phyloP scores from a whole-genome alignment of 2,113 vertebrate species.

The Malurus elegans region DNA sequence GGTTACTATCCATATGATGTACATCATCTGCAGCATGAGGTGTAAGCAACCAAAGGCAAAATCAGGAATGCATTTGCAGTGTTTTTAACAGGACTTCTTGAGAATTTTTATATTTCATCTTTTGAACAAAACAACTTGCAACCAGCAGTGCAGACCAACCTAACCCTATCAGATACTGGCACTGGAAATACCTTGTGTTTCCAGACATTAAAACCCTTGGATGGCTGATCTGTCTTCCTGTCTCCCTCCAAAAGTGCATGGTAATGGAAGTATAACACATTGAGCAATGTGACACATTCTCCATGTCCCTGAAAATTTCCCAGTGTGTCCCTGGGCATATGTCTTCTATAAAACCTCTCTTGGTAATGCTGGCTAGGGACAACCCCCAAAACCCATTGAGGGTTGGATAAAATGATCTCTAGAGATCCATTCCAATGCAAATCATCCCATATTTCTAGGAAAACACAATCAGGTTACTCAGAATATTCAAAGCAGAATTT shows the following conservation, averaged over 20 bases:
- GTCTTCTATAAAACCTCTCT: not conserved
- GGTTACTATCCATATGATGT: not conserved
- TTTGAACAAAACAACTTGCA: not conserved
- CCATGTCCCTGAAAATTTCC: not conserved
- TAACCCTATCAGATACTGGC: not conserved
- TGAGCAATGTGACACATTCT: not conserved
- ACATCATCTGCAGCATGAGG: not conserved
- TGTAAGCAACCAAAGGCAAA: not conserved
- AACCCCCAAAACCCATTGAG: fast-evolving
- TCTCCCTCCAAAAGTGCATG: not conserved
- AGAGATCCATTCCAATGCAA: not conserved
- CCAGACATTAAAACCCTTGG: not conserved
- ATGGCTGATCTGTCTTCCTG: not conserved
- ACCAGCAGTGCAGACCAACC: not conserved
- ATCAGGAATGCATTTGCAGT: not conserved
- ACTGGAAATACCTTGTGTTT: not conserved
- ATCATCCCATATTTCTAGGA: not conserved
- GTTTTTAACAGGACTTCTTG: not conserved
- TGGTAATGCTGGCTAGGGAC: not conserved
- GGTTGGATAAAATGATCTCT: not conserved
- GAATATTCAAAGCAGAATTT: not conserved
- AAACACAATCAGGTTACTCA: not conserved
- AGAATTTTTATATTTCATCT: not conserved
- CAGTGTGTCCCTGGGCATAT: not conserved
- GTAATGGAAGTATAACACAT: not conserved